A percentile compares a stretch with the other conserved stretches of the same genome.
These are phyloP conservation scores for Caracal caracal DNA, from an alignment of 2,113 vertebrate species.

Conservation along the genomic window DNA sequence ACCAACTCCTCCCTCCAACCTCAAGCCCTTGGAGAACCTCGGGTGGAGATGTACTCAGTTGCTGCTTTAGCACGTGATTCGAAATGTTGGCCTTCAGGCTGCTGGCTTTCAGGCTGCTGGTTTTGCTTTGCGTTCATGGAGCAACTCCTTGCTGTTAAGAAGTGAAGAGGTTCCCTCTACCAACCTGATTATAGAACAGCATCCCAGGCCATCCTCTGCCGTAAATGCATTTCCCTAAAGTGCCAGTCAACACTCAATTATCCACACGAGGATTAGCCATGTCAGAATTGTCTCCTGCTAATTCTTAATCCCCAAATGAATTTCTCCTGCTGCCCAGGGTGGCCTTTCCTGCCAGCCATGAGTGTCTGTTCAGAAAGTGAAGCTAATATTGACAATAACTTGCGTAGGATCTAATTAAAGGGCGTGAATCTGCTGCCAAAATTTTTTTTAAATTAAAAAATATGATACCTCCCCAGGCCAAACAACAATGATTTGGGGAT, in stretches of 20 bases:
- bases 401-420: slow-evolving; percentile 66
- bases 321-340: slow-evolving; percentile 63
- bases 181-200: not conserved
- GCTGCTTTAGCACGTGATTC: not conserved
- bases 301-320: slow-evolving; percentile 78
- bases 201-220: not conserved
- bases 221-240: not conserved
- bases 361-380: slow-evolving; percentile 42
- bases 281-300: slow-evolving; percentile 73
- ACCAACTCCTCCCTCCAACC: not conserved
- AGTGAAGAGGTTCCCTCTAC: not conserved
- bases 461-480: slow-evolving; percentile 70
- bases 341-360: slow-evolving; percentile 61
- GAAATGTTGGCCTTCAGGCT: not conserved
- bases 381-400: slow-evolving; percentile 67
- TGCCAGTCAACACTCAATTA: slow-evolving; percentile 73
- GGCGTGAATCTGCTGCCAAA: slow-evolving; percentile 58
- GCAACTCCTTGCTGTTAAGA: not conserved
- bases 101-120: not conserved
- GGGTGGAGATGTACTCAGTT: not conserved
- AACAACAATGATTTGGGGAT: slow-evolving; percentile 70
- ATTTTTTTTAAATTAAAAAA: not conserved
- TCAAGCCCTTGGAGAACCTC: not conserved
- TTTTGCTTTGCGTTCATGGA: not conserved
- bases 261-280: slow-evolving; percentile 68